Percentiles rank a stretch among this genome's conserved stretches.
phyloP scores from a whole-genome alignment of 2,888 invertebrate genomes.

The Drosophila gaucha region DNA sequence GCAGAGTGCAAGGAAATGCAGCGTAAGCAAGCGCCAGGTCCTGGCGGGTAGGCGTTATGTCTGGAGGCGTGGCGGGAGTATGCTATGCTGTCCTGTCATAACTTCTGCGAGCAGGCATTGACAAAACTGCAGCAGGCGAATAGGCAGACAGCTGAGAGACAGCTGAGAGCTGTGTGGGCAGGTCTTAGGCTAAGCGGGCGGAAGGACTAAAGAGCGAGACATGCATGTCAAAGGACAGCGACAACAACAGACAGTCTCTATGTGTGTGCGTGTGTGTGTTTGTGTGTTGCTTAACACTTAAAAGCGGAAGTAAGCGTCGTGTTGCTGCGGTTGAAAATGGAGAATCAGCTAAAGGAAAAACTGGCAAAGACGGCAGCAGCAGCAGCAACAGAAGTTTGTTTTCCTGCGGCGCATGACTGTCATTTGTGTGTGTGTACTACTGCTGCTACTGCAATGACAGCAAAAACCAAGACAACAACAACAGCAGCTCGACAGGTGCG shows the following conservation, averaged over 20 bases:
- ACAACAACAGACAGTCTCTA: slow-evolving; percentile 19
- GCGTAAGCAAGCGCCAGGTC: slow-evolving; percentile 40
- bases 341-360: slow-evolving; percentile 22
- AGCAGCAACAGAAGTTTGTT: slow-evolving; percentile 68
- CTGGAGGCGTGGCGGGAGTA: slow-evolving; percentile 39
- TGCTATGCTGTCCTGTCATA: slow-evolving; percentile 62
- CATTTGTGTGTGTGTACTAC: slow-evolving; percentile 56
- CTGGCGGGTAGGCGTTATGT: slow-evolving; percentile 3
- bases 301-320: slow-evolving; percentile 79
- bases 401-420: slow-evolving; percentile 76
- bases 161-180: slow-evolving; percentile 34
- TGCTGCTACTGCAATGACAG: slow-evolving; percentile 59
- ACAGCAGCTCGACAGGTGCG: slow-evolving; percentile 64
- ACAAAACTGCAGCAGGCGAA: slow-evolving; percentile 65
- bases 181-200: slow-evolving; percentile 25
- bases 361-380: slow-evolving; percentile 28
- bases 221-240: slow-evolving; percentile 77
- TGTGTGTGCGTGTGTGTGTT: slow-evolving; percentile 25
- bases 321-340: slow-evolving; percentile 61
- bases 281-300: slow-evolving; percentile 74
- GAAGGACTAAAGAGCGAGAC: slow-evolving; percentile 65
- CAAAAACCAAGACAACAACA: slow-evolving; percentile 65
- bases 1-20: slow-evolving; percentile 37
- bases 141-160: slow-evolving; percentile 66
- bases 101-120: slow-evolving; percentile 63